A percentile compares a stretch with the other conserved stretches of the same genome.
These are phyloP conservation scores for Nestor notabilis DNA, from an alignment of 2,113 vertebrate species.

Conservation along the genomic window DNA sequence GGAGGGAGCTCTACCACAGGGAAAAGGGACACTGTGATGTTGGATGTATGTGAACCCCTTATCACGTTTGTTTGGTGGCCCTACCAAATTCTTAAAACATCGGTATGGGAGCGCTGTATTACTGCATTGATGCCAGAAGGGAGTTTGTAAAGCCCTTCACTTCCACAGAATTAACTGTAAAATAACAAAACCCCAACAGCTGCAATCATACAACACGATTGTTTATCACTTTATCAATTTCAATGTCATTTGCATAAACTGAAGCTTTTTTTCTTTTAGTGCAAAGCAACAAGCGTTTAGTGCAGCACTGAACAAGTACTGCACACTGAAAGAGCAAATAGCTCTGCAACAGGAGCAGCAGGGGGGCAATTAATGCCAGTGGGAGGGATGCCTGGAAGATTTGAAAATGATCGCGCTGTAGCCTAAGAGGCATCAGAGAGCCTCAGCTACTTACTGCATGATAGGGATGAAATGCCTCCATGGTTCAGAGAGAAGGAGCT, in stretches of 20 bases:
- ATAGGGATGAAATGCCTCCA: background rate
- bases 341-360: background rate
- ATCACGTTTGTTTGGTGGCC: background rate
- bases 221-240: slow-evolving; percentile 29
- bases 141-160: background rate
- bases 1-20: background rate
- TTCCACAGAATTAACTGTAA: background rate
- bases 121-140: background rate
- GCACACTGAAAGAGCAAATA: background rate
- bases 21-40: background rate
- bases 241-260: background rate
- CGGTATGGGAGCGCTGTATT: background rate
- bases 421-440: background rate
- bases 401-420: background rate
- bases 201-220: background rate
- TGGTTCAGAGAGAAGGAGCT: background rate
- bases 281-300: background rate
- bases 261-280: background rate
- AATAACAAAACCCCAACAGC: background rate
- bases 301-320: background rate
- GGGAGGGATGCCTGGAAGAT: background rate
- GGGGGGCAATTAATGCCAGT: background rate
- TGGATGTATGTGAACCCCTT: background rate
- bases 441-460: background rate
- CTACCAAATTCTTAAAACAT: background rate